A percentile compares a stretch with the other conserved stretches of the same genome.
These are phyloP conservation scores for Euzophera pinguis DNA, from an alignment of 2,888 invertebrate genomes.

Conservation along the genomic window DNA sequence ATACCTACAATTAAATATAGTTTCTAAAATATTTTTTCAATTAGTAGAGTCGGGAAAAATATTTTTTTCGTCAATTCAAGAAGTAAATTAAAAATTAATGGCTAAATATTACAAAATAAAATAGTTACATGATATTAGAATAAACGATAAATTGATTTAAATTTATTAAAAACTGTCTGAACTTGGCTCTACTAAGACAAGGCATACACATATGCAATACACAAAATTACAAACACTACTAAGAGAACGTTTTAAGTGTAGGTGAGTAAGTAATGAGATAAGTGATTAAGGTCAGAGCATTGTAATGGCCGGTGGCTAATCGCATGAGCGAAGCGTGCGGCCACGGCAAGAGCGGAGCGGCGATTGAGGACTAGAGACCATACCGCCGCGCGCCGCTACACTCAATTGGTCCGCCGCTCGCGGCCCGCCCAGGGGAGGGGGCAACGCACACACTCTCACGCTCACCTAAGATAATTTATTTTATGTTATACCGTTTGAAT, in stretches of 20 bases:
- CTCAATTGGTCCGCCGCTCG: conserved; percentile 73
- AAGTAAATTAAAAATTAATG: no score
- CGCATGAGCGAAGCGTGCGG: conserved; percentile 34
- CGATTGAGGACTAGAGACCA: conserved; percentile 61
- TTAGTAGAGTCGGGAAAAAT: no score
- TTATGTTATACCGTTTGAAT: conserved; percentile 80
- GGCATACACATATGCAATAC: not conserved
- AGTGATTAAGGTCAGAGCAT: conserved; percentile 45
- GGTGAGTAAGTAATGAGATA: conserved; percentile 32
- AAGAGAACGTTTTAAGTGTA: conserved; percentile 17
- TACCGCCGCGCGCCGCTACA: conserved; percentile 74
- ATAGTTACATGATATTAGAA: no score
- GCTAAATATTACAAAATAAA: no score
- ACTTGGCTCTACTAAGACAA: not conserved
- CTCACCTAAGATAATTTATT: conserved; percentile 80
- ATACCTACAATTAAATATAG: no score
- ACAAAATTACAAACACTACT: not conserved
- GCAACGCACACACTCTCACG: conserved; percentile 67
- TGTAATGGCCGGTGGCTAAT: conserved; percentile 31
- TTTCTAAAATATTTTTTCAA: no score
- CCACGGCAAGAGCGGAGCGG: conserved; percentile 41
- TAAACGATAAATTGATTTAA: no score
- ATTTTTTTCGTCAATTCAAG: no score
- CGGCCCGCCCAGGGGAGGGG: conserved; percentile 75
- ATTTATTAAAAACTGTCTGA: no score